Evolutionary conservation across 2,113 vertebrate genomes (phyloP).

Genomic region (Xiphias gladius): DNA sequence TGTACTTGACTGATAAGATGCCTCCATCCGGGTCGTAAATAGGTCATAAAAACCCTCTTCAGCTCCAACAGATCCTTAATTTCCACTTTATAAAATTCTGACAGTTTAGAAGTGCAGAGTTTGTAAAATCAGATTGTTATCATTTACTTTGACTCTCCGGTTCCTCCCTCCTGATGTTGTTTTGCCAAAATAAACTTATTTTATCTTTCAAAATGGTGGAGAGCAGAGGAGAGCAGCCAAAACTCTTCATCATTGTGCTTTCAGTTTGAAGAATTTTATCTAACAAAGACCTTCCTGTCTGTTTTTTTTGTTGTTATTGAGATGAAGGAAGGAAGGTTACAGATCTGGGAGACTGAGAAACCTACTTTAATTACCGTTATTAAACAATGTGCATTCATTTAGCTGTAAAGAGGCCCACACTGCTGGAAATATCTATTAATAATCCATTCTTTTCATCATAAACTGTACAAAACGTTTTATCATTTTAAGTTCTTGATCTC

Average conservation of each 20-base stretch:
- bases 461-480: not conserved
- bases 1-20: too few relatives aligned
- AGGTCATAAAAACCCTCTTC: too few relatives aligned
- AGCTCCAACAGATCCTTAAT: too few relatives aligned
- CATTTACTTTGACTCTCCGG: not conserved
- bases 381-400: not conserved
- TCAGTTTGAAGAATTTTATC: not conserved
- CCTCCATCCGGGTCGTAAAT: too few relatives aligned
- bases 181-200: slow-evolving; percentile 5
- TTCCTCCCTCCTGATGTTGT: not conserved
- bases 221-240: not conserved
- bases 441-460: not conserved
- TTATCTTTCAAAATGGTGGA: not conserved
- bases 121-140: not conserved
- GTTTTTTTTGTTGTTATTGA: not conserved
- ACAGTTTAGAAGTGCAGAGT: not conserved
- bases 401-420: not conserved
- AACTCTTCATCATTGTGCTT: not conserved
- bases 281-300: not conserved
- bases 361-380: not conserved
- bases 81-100: too few relatives aligned
- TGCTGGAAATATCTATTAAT: not conserved
- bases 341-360: not conserved
- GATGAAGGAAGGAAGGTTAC: slow-evolving; percentile 21
- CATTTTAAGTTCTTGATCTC: not conserved